phyloP scores from a whole-genome alignment of 2,113 vertebrate genomes.

The Sinocyclocheilus rhinocerous region DNA sequence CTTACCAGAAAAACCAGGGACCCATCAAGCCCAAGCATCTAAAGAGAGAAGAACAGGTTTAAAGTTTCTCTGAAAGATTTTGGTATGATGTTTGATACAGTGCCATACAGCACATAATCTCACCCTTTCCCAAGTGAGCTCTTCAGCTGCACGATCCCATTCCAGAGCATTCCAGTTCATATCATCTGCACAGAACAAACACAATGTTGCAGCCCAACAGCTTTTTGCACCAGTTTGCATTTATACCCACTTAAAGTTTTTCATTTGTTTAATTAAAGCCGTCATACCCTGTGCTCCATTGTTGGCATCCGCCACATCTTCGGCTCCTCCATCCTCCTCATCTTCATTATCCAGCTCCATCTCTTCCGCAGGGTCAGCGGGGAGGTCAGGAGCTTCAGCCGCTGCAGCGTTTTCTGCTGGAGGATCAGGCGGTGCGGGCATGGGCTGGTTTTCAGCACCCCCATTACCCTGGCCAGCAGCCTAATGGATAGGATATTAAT shows the following conservation, averaged over 20 bases:
- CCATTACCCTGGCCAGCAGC: slow-evolving; percentile 81
- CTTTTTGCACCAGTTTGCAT: background rate
- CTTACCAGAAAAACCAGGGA: slow-evolving; percentile 93
- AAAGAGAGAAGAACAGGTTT: background rate
- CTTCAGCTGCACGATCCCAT: slow-evolving; percentile 96
- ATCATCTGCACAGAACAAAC: slow-evolving; percentile 80
- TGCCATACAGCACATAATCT: slow-evolving; percentile 60
- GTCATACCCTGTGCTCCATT: slow-evolving; percentile 87
- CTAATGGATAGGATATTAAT: slow-evolving; percentile 60
- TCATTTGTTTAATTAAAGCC: background rate
- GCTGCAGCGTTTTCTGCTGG: slow-evolving; percentile 80
- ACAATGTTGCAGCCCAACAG: background rate
- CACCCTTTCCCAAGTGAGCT: slow-evolving; percentile 95
- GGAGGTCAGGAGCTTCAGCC: slow-evolving; percentile 81
- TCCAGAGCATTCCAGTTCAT: slow-evolving; percentile 98
- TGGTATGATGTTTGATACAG: background rate
- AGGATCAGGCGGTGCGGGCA: slow-evolving; percentile 76
- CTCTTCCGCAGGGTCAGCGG: slow-evolving; percentile 85
- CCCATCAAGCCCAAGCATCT: slow-evolving; percentile 98
- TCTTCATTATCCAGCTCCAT: slow-evolving; percentile 91
- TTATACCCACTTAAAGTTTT: background rate
- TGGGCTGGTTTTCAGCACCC: slow-evolving; percentile 79
- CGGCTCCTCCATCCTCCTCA: slow-evolving; percentile 87
- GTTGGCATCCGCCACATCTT: slow-evolving; percentile 88
- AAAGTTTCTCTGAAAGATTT: background rate